Conservation (phyloP, 2,113 vertebrate species). For the Sinocyclocheilus anophthalmus region DNA sequence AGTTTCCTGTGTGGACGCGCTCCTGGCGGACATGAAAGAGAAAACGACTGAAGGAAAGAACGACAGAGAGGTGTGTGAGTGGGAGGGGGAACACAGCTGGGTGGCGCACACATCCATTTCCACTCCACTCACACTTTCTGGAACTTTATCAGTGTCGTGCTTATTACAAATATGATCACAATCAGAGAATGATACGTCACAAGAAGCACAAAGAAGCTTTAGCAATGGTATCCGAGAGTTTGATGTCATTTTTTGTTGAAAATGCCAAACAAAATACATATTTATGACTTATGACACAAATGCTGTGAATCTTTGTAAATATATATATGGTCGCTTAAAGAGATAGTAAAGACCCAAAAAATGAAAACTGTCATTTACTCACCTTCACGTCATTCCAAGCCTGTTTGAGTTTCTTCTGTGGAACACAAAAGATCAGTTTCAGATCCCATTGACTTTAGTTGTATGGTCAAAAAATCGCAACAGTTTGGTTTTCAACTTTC, state of each 20-base stretch:
- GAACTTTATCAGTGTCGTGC: background rate
- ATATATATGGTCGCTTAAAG: background rate
- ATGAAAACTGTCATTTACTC: background rate
- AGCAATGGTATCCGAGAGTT: background rate
- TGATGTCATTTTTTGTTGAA: background rate
- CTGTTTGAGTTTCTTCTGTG: background rate
- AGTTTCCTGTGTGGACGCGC: slow-evolving; percentile 26
- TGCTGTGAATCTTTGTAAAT: background rate
- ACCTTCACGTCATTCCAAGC: background rate
- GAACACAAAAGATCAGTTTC: background rate
- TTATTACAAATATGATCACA: background rate
- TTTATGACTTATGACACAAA: background rate
- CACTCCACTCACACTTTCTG: slow-evolving; percentile 8
- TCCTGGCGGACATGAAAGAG: slow-evolving; percentile 47
- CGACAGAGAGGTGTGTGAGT: slow-evolving; percentile 14
- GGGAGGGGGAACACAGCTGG: slow-evolving; percentile 43
- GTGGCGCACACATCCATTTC: background rate
- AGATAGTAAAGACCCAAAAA: background rate
- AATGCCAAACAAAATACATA: background rate
- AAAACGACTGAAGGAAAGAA: slow-evolving; percentile 19
- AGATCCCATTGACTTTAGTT: background rate
- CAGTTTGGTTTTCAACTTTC: background rate
- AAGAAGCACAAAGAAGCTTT: background rate
- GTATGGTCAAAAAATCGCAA: background rate
- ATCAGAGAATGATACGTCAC: background rate